These are phyloP conservation scores for Champsocephalus esox DNA, from an alignment of 2,797 vertebrate species.

Conservation along the genomic window DNA sequence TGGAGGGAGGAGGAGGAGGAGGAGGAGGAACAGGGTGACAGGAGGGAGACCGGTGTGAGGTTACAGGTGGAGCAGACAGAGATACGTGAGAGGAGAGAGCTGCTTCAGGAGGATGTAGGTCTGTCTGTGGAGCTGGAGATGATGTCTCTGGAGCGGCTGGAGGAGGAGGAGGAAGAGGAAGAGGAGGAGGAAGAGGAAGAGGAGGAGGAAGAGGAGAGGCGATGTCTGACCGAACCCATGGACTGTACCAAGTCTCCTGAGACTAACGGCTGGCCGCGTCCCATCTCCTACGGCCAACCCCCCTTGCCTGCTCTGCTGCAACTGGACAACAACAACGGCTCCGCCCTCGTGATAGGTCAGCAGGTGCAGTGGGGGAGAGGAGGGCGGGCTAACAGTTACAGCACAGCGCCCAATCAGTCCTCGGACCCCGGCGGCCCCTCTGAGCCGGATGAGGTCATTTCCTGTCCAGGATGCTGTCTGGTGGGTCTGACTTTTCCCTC, in stretches of 20 bases:
- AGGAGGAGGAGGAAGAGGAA: slow-evolving; percentile 65
- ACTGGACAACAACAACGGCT: slow-evolving; percentile 87
- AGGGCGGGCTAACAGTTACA: slow-evolving; percentile 74
- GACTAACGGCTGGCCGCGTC: slow-evolving; percentile 80
- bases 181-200: no score
- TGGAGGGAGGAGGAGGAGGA: neutral
- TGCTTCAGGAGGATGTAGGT: slow-evolving; percentile 32
- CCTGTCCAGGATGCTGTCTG: slow-evolving; percentile 91
- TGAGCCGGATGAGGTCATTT: slow-evolving; percentile 90
- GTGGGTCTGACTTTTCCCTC: slow-evolving; percentile 89
- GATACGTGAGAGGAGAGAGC: slow-evolving; percentile 41
- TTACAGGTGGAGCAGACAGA: slow-evolving; percentile 15
- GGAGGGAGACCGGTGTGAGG: neutral
- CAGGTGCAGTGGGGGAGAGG: slow-evolving; percentile 74
- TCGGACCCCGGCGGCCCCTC: slow-evolving; percentile 46
- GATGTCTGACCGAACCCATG: slow-evolving; percentile 80
- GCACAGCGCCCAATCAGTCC: slow-evolving; percentile 60
- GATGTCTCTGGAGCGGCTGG: slow-evolving; percentile 77
- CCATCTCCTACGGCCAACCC: slow-evolving; percentile 75
- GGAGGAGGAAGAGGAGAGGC: slow-evolving; percentile 56
- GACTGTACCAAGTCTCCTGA: slow-evolving; percentile 86
- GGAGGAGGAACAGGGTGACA: neutral
- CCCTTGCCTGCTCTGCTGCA: slow-evolving; percentile 73
- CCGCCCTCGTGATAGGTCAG: slow-evolving; percentile 80
- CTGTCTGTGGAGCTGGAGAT: slow-evolving; percentile 76